Evolutionary conservation across 2,888 invertebrate genomes (phyloP).

Genomic region (Rhagonycha fulva): DNA sequence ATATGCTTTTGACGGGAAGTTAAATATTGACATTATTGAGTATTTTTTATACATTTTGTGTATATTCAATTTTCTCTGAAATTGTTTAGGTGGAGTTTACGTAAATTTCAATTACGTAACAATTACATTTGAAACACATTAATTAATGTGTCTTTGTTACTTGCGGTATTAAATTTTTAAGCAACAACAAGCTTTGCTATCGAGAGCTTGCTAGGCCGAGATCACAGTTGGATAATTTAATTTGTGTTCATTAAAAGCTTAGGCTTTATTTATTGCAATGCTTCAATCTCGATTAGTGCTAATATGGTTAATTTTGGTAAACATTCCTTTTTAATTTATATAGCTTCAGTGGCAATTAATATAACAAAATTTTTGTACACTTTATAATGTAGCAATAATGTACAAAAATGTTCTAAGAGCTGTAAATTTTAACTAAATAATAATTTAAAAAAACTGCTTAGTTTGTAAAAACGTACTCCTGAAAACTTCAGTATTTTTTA

Average conservation of each 20-base stretch:
- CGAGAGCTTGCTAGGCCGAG: neutral
- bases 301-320: neutral
- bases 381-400: neutral
- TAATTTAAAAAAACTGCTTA: neutral
- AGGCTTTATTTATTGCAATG: neutral
- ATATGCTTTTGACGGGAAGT: neutral
- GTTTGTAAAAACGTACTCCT: neutral
- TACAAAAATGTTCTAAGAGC: neutral
- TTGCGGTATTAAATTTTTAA: neutral
- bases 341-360: neutral
- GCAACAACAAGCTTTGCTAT: neutral
- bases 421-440: neutral
- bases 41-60: neutral
- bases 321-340: neutral
- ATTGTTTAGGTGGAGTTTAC: neutral
- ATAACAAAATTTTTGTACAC: neutral
- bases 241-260: slow-evolving; percentile 4
- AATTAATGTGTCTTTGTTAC: neutral
- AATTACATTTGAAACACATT: neutral
- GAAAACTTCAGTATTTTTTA: neutral
- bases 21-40: neutral
- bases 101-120: neutral
- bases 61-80: neutral
- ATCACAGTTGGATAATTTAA: slow-evolving; percentile 4
- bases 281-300: neutral